These are phyloP conservation scores for Telmatherina bonti DNA, from an alignment of 2,797 vertebrate species.

Conservation along the genomic window DNA sequence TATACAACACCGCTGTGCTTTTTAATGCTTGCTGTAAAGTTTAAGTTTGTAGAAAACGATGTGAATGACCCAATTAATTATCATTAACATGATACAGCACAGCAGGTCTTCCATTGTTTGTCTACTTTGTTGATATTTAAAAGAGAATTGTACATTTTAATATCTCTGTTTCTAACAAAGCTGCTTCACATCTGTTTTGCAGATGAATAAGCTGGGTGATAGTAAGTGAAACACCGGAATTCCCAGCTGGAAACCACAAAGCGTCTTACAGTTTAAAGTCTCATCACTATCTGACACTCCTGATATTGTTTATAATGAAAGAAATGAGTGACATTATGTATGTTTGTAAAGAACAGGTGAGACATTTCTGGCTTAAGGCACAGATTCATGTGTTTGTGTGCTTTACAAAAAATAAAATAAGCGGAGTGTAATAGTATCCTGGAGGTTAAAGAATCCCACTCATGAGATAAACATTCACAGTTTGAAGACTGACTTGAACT, in stretches of 20 bases:
- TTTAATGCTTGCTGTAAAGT: constrained; percentile 26
- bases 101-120: neutral
- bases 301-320: constrained; percentile 55
- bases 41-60: constrained; percentile 13
- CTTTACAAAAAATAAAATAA: constrained; percentile 31
- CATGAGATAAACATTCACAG: constrained; percentile 33
- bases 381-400: constrained; percentile 46
- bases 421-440: constrained; percentile 17
- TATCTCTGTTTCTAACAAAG: constrained; percentile 46
- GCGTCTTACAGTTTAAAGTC: constrained; percentile 50
- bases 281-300: constrained; percentile 54
- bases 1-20: neutral
- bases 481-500: constrained; percentile 40
- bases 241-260: constrained; percentile 25
- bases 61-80: constrained; percentile 16
- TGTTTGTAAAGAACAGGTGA: constrained; percentile 34
- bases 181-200: constrained; percentile 44
- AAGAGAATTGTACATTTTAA: constrained; percentile 19
- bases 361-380: constrained; percentile 34
- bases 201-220: too few species aligned
- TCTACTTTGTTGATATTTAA: constrained; percentile 22
- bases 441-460: constrained; percentile 32
- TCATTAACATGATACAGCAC: neutral
- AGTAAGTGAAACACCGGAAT: constrained; percentile 46
- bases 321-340: constrained; percentile 30